Evolutionary conservation across 2,113 vertebrate genomes (phyloP).

Genomic region (Macaca mulatta): DNA sequence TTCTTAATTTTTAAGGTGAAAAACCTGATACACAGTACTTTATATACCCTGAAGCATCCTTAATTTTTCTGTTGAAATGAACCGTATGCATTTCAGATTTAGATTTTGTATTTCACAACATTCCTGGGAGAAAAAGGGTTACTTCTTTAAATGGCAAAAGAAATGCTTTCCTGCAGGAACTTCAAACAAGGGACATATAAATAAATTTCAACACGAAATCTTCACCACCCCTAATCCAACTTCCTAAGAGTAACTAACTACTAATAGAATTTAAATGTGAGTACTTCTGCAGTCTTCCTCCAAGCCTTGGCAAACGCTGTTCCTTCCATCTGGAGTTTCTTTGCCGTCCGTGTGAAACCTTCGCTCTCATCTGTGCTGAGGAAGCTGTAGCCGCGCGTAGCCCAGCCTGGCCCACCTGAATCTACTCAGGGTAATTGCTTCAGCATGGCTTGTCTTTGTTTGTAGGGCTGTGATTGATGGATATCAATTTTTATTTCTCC

Average conservation of each 20-base stretch:
- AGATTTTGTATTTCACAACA: not conserved
- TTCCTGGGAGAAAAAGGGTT: not conserved
- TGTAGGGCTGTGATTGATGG: not conserved
- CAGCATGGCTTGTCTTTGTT: not conserved
- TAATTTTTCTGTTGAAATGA: not conserved
- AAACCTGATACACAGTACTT: not conserved
- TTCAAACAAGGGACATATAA: not conserved
- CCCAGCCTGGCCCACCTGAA: not conserved
- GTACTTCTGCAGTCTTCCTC: not conserved
- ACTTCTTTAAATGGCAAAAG: not conserved
- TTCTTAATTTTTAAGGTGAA: conserved; percentile 5
- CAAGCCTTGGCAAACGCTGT: not conserved
- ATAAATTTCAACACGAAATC: not conserved
- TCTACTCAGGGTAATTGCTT: not conserved
- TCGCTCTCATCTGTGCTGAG: not conserved
- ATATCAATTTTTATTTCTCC: not conserved
- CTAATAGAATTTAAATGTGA: not conserved
- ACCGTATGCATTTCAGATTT: not conserved
- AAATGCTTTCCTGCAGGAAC: not conserved
- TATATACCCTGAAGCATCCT: not conserved
- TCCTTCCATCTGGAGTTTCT: not conserved
- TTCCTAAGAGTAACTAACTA: not conserved
- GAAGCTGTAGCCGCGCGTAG: not conserved
- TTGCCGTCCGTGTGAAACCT: not conserved
- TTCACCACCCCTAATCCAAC: not conserved